Base-by-base conservation (phyloP, 2,797 vertebrate species). In the Characodon lateralis region DNA sequence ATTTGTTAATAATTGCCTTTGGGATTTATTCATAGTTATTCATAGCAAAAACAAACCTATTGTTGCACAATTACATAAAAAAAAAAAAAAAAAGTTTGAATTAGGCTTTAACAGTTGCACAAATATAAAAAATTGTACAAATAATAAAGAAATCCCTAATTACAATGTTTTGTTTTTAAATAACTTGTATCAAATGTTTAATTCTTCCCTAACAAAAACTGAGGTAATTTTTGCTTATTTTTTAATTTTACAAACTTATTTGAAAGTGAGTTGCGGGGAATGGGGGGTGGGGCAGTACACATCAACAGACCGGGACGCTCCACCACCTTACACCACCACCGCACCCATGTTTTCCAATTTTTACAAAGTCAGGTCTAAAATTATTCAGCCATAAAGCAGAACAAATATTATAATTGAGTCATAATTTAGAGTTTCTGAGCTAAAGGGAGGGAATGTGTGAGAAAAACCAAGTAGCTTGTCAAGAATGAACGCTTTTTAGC, bases 361-460 rank as follows among this genome's bases (percentile, higher is more conserved):
- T 74, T 24, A 43, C 16, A 35, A 59, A 22, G 28, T 35, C 51
- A 18, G 5, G 65, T 51, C 18, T 41, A 6, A 61, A 70, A 41
- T 46, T 51, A n/a, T 56, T 56, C n/a, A 61, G 24, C 61, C 56
- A 71, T 43, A 66, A 59, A 24, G 61, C 58, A 20, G 22, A 6
- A 55, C 22, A n/a, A 76, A 20, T 35, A 35, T 3, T 35, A 35
- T 43, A 69, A 71, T 71, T 59, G 31, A 43, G 66, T 28, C 2
- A 53, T 68, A 46, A 59, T 53, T 76, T 53, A 66, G 31, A n/a
- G 43, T 74, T 6, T 75, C 50, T 56, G 58, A 51, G 43, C 75
- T 61, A 48, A 51, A 55, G 56, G 28, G 48, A 12, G 55, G 10
- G 4, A 65, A 41, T 26, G 43, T 28, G 48, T 14, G 58, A 43